phyloP scores from a whole-genome alignment of 2,888 invertebrate species.

The Apodemia hepburni region DNA sequence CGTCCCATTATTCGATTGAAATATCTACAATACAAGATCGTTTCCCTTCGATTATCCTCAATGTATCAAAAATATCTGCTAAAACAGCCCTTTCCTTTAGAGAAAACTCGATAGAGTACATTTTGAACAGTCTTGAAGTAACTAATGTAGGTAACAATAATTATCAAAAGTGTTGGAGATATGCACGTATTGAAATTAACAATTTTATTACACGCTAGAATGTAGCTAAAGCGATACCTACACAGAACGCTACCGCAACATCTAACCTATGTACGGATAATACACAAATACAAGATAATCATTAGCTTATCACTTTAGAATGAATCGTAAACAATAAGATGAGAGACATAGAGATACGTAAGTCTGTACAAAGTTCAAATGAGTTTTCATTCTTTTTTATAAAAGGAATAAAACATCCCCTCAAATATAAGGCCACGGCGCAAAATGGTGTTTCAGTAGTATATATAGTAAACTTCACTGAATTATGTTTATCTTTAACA shows the following conservation, averaged over 20 bases:
- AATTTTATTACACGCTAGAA: conserved; percentile 54
- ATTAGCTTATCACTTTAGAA: conserved; percentile 55
- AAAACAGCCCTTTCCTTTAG: conserved; percentile 78
- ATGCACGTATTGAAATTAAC: conserved; percentile 72
- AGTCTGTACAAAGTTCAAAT: conserved; percentile 60
- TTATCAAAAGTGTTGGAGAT: conserved; percentile 73
- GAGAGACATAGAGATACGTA: conserved; percentile 49
- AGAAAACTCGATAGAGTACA: conserved; percentile 74
- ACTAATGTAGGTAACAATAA: conserved; percentile 76
- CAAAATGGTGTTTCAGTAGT: conserved; percentile 79
- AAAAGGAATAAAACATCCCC: conserved; percentile 72
- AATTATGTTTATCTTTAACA: conserved; percentile 46
- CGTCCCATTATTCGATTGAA: conserved; percentile 35
- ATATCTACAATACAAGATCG: conserved; percentile 56
- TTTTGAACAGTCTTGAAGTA: conserved; percentile 79
- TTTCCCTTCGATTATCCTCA: conserved; percentile 76
- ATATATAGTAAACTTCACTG: conserved; percentile 66
- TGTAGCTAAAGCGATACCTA: conserved; percentile 65
- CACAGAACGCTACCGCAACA: conserved; percentile 59
- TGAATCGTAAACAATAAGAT: conserved; percentile 50
- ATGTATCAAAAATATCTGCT: conserved; percentile 80
- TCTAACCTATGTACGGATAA: conserved; percentile 62
- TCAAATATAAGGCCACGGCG: conserved; percentile 78
- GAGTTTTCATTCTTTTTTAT: conserved; percentile 50
- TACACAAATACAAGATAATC: conserved; percentile 49